Percentiles rank a stretch among this genome's conserved stretches.
Evolutionary conservation across 2,113 vertebrate genomes (phyloP).

Genomic region (Hippocampus mohnikei): DNA sequence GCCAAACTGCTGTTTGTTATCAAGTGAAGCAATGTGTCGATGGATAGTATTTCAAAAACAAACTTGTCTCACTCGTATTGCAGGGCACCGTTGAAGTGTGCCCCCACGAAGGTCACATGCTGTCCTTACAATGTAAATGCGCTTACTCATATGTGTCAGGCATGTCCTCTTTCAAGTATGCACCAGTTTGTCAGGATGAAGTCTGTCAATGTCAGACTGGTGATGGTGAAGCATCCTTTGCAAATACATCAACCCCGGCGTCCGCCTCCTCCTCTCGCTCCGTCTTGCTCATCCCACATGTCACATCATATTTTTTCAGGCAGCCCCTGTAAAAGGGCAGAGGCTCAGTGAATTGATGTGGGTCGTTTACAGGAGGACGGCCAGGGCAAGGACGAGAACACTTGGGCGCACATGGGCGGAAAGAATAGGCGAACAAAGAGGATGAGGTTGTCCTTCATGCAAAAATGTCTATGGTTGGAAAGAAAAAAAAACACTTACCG

Average conservation of each 20-base stretch:
- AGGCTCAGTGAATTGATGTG: conserved; percentile 55
- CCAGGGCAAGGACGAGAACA: conserved; percentile 41
- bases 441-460: conserved; percentile 41
- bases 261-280: conserved; percentile 15
- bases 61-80: background rate
- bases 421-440: conserved; percentile 13
- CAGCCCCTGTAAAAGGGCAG: conserved; percentile 67
- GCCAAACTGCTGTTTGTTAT: no score
- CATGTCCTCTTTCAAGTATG: conserved; percentile 14
- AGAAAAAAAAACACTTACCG: background rate
- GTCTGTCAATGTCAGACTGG: background rate
- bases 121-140: conserved; percentile 11
- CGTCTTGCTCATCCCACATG: conserved; percentile 59
- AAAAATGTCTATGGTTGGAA: background rate
- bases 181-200: conserved; percentile 22
- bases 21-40: no score
- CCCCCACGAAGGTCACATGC: background rate
- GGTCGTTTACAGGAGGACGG: conserved; percentile 49
- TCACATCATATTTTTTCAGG: conserved; percentile 68
- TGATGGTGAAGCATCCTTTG: conserved; percentile 34
- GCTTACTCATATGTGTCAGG: background rate
- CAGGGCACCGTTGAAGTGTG: background rate
- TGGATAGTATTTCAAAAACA: no score
- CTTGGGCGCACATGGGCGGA: background rate
- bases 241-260: conserved; percentile 39